Base-by-base conservation (phyloP, 2,888 invertebrate species). In the Ischnus inquisitorius region DNA sequence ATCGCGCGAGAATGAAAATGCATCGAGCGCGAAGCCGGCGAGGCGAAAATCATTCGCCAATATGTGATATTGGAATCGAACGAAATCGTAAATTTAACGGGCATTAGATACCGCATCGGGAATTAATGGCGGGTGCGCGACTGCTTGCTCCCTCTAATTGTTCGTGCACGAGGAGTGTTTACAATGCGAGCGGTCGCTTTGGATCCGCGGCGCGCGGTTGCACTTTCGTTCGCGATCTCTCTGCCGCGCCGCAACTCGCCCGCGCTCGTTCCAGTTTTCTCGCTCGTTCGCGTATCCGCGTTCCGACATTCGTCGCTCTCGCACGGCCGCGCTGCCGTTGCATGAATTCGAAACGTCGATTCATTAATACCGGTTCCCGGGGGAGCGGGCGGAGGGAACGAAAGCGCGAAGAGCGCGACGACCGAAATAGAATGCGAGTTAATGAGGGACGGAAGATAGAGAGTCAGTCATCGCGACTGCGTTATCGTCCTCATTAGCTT, bases 401-500 rank as follows among this genome's bases (percentile, higher is more conserved):
- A 60, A 28, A 1, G 6, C 14, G 28, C n/a, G 28, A 60, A 14
- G 34, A 48, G 43, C 5, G 65, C 46, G 34, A n/a, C 69, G 46
- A 69, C 60, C 22, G 34, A 39, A 75, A 75, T 19, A 19, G 65
- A 54, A 62, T 74, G 22, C 72, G 60, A 68, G 79, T 16, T 69
- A 79, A 62, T 12, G 69, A 60, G 51, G 48, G 48, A 75, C 43
- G 67, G 62, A 28, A 46, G 51, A n/a, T n/a, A 71, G n/a, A 39
- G 54, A 76, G 67, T 79, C 67, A 54, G 72, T 77, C 22, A 12
- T 19, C 22, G 3, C 76, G 16, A 64, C 60, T 74, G 54, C 34
- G 34, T 88, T 87, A 89, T 89, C 88, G 89, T 87, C 87, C 89
- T 90, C 90, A 88, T 90, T 89, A 89, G 86, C 85, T 84, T 78